Conservation (phyloP, 2,113 vertebrate genomes). For the Notechis scutatus region DNA sequence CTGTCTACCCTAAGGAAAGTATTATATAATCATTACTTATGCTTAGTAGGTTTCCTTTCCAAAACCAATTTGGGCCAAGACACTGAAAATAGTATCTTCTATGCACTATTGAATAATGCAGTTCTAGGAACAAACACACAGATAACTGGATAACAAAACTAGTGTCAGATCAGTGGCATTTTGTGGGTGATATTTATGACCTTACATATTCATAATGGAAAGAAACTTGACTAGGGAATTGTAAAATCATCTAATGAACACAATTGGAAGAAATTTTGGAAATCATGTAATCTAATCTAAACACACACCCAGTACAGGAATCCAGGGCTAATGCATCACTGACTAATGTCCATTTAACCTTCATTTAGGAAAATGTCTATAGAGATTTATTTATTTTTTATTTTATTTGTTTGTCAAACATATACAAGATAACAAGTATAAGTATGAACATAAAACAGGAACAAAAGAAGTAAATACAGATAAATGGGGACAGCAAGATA, state of each 20-base stretch:
- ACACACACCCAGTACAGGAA: not conserved
- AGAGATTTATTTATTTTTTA: too few relatives aligned
- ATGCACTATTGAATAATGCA: not conserved
- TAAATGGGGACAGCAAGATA: too few relatives aligned
- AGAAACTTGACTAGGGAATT: not conserved
- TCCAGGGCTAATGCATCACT: not conserved
- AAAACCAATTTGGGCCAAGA: not conserved
- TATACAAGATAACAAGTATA: too few relatives aligned
- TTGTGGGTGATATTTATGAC: not conserved
- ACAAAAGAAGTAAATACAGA: too few relatives aligned
- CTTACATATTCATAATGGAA: not conserved
- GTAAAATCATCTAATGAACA: not conserved
- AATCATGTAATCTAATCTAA: not conserved
- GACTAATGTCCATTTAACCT: not conserved
- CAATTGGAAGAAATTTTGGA: not conserved
- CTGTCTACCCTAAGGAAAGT: not conserved
- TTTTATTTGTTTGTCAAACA: too few relatives aligned
- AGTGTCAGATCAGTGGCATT: not conserved
- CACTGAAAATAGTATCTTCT: not conserved
- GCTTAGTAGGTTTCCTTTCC: not conserved
- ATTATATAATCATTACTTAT: not conserved
- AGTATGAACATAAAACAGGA: too few relatives aligned
- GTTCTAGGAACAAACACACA: not conserved
- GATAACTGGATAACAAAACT: not conserved
- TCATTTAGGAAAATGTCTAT: not conserved